These are phyloP conservation scores for Semicossyphus pulcher DNA, from an alignment of 2,113 vertebrate genomes.

Conservation along the genomic window DNA sequence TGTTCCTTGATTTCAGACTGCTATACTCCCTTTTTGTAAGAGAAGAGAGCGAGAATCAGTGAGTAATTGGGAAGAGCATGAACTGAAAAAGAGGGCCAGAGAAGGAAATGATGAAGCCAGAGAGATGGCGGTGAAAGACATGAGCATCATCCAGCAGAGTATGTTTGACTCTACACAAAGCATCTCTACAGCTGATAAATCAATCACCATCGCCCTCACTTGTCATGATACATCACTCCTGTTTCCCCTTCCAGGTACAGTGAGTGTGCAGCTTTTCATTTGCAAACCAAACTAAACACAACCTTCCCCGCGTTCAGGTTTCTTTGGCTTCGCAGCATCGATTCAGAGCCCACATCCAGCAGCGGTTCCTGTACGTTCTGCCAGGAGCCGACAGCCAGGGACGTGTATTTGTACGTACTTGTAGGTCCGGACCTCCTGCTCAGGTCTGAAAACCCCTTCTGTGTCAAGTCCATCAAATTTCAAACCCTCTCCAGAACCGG, in stretches of 20 bases:
- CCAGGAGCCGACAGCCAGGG: slow-evolving; percentile 39
- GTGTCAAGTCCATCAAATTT: slow-evolving; percentile 32
- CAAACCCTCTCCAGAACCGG: slow-evolving; percentile 6
- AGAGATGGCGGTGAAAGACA: not conserved
- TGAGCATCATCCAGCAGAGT: slow-evolving; percentile 25
- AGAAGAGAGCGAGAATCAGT: not conserved
- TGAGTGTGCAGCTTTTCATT: slow-evolving; percentile 40
- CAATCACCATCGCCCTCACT: slow-evolving; percentile 12
- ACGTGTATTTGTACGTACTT: slow-evolving; percentile 25
- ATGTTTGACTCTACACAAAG: slow-evolving; percentile 36
- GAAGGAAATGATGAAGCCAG: slow-evolving; percentile 36
- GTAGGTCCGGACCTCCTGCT: slow-evolving; percentile 51
- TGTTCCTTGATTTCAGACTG: not conserved
- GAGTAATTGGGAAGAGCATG: not conserved
- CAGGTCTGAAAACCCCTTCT: slow-evolving; percentile 24
- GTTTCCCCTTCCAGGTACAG: slow-evolving; percentile 21
- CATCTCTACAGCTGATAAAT: slow-evolving; percentile 56
- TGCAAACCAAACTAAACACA: slow-evolving; percentile 57
- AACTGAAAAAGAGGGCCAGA: slow-evolving; percentile 12
- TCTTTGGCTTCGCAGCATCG: slow-evolving; percentile 44
- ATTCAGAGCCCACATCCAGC: slow-evolving; percentile 54
- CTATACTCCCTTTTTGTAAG: slow-evolving; percentile 8
- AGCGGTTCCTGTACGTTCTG: slow-evolving; percentile 51
- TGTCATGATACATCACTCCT: slow-evolving; percentile 19
- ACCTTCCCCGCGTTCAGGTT: slow-evolving; percentile 34